Evolutionary conservation across 2,888 invertebrate species (phyloP).

Genomic region (Formica aserva): DNA sequence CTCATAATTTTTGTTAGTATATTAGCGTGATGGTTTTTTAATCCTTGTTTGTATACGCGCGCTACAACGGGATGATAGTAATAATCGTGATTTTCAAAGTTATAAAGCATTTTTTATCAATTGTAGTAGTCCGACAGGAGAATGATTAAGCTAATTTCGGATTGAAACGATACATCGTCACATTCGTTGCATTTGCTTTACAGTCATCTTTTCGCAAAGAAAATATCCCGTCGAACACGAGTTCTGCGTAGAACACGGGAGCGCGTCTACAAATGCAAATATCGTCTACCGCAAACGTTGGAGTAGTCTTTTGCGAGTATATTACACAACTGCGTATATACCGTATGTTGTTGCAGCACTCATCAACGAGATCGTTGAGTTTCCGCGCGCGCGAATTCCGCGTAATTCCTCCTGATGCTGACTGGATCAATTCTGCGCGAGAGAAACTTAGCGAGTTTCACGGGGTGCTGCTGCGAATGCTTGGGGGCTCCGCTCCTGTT

Average conservation of each 20-base stretch:
- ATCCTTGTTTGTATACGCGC: neutral
- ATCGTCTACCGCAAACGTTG: conserved; percentile 15
- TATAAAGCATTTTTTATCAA: neutral
- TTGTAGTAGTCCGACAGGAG: neutral
- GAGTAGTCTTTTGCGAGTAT: conserved; percentile 23
- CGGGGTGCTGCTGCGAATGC: conserved; percentile 60
- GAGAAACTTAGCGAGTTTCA: conserved; percentile 63
- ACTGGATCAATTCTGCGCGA: conserved; percentile 68
- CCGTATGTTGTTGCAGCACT: conserved; percentile 33
- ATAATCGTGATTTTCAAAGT: conserved; percentile 4
- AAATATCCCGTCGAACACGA: neutral
- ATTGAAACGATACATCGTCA: neutral
- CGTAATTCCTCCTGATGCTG: conserved; percentile 69
- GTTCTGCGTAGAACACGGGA: neutral
- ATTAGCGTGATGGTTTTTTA: neutral
- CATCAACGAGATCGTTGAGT: conserved; percentile 34
- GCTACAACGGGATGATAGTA: neutral
- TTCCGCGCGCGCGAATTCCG: conserved; percentile 56
- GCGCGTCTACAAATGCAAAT: conserved; percentile 37
- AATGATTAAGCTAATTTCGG: conserved; percentile 5
- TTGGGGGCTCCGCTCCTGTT: conserved; percentile 44
- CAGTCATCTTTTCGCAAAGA: conserved; percentile 18
- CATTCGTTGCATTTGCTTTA: conserved; percentile 14
- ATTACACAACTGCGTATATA: conserved; percentile 16
- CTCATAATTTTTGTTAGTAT: neutral